These are phyloP conservation scores for Mirza zaza DNA, from an alignment of 2,113 vertebrate species.

Conservation along the genomic window DNA sequence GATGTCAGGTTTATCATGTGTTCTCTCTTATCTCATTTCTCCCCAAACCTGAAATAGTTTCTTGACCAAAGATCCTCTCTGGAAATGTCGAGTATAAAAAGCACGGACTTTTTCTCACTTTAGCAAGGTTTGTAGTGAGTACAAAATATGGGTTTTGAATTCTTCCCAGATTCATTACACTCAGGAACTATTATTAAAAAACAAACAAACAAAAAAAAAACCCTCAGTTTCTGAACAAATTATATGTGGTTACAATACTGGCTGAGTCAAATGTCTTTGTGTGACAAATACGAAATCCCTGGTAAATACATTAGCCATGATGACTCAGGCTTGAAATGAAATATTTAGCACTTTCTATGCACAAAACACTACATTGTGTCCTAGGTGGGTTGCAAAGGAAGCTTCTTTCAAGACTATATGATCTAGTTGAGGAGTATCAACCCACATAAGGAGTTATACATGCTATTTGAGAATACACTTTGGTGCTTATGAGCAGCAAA, in stretches of 20 bases:
- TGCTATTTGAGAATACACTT: not conserved
- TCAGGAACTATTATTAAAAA: slow-evolving; percentile 62
- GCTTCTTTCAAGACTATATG: not conserved
- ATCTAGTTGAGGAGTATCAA: not conserved
- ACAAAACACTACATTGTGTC: not conserved
- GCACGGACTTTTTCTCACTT: not conserved
- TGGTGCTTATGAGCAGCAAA: not conserved
- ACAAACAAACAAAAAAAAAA: not conserved
- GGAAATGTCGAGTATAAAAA: slow-evolving; percentile 43
- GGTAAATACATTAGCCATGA: slow-evolving; percentile 38
- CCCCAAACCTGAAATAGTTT: not conserved
- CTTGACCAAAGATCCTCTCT: not conserved
- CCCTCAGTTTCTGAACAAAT: slow-evolving; percentile 23
- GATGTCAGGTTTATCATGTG: not conserved
- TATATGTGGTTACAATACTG: slow-evolving; percentile 43
- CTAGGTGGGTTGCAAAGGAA: not conserved
- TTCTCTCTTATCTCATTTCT: not conserved
- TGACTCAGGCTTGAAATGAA: slow-evolving; percentile 54
- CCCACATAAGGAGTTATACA: not conserved
- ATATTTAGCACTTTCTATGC: slow-evolving; percentile 48
- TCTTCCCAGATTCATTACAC: slow-evolving; percentile 51
- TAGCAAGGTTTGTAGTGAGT: slow-evolving; percentile 52
- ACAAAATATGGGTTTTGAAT: slow-evolving; percentile 47
- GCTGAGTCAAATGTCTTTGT: slow-evolving; percentile 55
- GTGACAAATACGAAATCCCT: slow-evolving; percentile 32